phyloP scores from a whole-genome alignment of 2,888 invertebrate genomes.

The Leptogaster cylindrica region DNA sequence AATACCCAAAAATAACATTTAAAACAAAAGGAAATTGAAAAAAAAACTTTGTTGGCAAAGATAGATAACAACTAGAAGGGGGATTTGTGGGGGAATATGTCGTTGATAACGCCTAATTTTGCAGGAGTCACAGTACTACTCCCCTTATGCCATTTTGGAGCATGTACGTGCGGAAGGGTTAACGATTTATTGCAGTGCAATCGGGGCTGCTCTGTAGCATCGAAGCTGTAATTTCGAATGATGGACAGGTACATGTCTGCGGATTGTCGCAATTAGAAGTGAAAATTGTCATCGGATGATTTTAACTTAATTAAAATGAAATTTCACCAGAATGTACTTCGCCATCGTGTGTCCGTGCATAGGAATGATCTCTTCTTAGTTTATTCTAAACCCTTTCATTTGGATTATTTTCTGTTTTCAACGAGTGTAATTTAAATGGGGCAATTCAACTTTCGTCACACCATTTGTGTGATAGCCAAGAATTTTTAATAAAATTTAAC shows the following conservation, averaged over 20 bases:
- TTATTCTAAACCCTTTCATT: no score
- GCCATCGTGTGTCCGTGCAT: no score
- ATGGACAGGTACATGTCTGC: constrained; percentile 26
- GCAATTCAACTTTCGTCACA: constrained; percentile 15
- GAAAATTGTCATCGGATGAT: constrained; percentile 36
- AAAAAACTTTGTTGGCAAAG: neutral
- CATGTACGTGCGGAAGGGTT: neutral
- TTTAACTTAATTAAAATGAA: constrained; percentile 33
- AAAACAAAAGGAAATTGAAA: neutral
- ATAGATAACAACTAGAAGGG: no score
- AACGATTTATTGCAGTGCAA: constrained; percentile 9
- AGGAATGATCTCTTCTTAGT: no score
- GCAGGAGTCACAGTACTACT: neutral
- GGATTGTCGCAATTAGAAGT: constrained; percentile 36
- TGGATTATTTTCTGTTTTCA: neutral
- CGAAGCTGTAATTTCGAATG: constrained; percentile 12
- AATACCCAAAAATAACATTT: neutral
- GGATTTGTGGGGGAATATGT: neutral
- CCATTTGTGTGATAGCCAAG: constrained; percentile 5
- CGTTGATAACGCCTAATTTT: constrained; percentile 22
- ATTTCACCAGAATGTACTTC: no score
- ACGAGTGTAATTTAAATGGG: neutral
- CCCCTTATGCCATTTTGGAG: neutral
- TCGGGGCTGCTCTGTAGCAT: neutral
- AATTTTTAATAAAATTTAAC: constrained; percentile 40